These are phyloP conservation scores for Rostratula benghalensis DNA, from an alignment of 2,113 vertebrate species.

Conservation along the genomic window DNA sequence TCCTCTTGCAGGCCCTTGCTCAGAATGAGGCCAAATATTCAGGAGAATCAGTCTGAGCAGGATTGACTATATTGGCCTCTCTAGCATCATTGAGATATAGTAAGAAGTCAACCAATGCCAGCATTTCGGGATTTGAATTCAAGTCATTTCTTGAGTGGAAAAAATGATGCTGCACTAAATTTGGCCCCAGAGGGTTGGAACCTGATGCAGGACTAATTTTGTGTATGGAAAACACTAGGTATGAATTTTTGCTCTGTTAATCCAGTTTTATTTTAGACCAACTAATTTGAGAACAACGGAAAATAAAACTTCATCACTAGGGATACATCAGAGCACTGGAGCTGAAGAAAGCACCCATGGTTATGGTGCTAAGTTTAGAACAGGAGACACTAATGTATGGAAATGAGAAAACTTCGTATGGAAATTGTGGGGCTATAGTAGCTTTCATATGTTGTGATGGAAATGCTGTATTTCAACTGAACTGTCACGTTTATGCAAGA, in stretches of 20 bases:
- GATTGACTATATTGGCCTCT: neutral
- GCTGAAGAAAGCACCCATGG: neutral
- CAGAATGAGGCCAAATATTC: constrained; percentile 19
- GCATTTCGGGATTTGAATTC: constrained; percentile 1
- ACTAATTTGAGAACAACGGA: neutral
- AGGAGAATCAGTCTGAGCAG: neutral
- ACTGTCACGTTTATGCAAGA: neutral
- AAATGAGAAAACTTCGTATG: neutral
- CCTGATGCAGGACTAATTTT: neutral
- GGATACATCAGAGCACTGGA: neutral
- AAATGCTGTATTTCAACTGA: neutral
- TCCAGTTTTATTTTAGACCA: neutral
- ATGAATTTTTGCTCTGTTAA: neutral
- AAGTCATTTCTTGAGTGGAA: neutral
- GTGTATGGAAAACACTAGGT: neutral
- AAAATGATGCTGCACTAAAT: neutral
- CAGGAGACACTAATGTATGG: neutral
- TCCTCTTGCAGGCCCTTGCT: neutral
- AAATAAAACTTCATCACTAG: neutral
- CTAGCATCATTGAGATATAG: neutral
- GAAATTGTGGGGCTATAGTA: neutral
- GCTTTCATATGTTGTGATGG: neutral
- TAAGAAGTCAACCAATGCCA: neutral
- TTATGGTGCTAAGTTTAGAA: neutral
- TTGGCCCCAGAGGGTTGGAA: neutral